Evolutionary conservation across 2,797 vertebrate genomes (phyloP).

Genomic region (Periparus ater): DNA sequence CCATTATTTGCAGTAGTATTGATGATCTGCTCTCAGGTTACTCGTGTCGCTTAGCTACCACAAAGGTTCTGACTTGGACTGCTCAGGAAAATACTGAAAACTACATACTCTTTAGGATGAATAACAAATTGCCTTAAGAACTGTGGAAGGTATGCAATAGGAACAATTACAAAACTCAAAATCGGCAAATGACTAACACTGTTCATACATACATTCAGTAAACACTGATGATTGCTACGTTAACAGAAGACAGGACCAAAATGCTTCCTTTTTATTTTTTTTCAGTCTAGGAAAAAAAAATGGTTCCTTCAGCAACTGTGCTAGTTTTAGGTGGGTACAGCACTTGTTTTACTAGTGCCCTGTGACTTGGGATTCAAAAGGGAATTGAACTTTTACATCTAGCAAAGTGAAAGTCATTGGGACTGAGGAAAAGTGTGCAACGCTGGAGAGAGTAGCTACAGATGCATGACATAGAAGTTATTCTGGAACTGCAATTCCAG

Average conservation of each 20-base stretch:
- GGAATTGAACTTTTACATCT: not conserved
- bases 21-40: not conserved
- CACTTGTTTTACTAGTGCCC: not conserved
- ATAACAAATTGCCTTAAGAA: not conserved
- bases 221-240: not conserved
- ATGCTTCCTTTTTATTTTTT: not conserved
- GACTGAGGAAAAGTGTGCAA: not conserved
- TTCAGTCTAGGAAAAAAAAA: not conserved
- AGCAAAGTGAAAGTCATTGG: not conserved
- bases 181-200: not conserved
- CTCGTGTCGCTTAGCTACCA: not conserved
- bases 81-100: not conserved
- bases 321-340: not conserved
- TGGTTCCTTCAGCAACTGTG: not conserved
- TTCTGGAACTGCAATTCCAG: not conserved
- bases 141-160: rapidly evolving
- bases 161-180: not conserved
- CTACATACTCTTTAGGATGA: not conserved
- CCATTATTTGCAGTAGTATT: not conserved
- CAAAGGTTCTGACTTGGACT: not conserved
- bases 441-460: not conserved
- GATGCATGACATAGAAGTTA: not conserved
- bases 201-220: not conserved
- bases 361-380: not conserved
- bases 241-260: not conserved